phyloP scores from a whole-genome alignment of 2,113 vertebrate species.

The Psittacula cyanocephala region DNA sequence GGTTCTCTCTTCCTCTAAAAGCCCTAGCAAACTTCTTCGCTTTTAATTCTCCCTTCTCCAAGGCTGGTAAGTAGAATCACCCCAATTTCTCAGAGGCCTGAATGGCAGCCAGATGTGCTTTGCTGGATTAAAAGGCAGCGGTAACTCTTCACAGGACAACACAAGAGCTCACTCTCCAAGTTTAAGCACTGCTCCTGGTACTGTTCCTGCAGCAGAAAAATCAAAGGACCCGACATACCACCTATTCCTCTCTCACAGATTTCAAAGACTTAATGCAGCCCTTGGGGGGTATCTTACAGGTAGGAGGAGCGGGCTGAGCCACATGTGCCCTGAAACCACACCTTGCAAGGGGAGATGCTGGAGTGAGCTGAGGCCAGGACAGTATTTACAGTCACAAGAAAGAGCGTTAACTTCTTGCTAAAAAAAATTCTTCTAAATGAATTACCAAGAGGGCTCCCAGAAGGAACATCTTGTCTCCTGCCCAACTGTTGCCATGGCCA shows the following conservation, averaged over 20 bases:
- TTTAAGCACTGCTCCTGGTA: background rate
- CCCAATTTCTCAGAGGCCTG: background rate
- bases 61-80: background rate
- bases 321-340: background rate
- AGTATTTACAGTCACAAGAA: background rate
- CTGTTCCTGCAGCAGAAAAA: background rate
- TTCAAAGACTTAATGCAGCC: background rate
- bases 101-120: fast-evolving
- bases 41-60: background rate
- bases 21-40: background rate
- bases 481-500: conserved; percentile 46
- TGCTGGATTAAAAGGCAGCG: background rate
- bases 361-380: background rate
- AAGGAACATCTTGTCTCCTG: conserved; percentile 28
- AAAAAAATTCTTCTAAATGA: background rate
- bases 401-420: background rate
- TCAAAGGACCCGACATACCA: background rate
- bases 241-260: background rate
- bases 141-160: background rate
- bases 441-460: background rate
- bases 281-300: background rate
- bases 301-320: background rate
- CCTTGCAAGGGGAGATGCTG: background rate
- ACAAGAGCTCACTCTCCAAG: background rate
- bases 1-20: background rate